Conservation (phyloP, 2,888 invertebrate genomes). For the Dryobota labecula region DNA sequence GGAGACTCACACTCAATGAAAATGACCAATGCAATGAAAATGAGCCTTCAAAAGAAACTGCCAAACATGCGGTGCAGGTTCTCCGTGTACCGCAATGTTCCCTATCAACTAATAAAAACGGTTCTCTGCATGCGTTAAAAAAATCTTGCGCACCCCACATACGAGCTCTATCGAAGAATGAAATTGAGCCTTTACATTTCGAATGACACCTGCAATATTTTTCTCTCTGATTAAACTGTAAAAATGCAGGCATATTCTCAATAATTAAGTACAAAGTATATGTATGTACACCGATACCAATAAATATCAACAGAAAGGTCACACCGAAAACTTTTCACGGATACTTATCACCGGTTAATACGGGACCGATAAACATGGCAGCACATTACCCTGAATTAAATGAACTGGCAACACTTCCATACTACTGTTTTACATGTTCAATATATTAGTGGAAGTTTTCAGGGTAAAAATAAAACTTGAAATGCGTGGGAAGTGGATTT, state of each 20-base stretch:
- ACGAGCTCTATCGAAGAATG: too few species aligned
- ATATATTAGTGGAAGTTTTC: constrained; percentile 32
- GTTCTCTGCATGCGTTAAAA: too few species aligned
- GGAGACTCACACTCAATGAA: too few species aligned
- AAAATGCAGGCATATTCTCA: not conserved
- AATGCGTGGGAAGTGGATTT: constrained; percentile 7
- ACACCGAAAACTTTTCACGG: constrained; percentile 59
- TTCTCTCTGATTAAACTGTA: not conserved
- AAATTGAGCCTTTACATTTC: not conserved
- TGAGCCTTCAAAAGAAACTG: too few species aligned
- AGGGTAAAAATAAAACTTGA: constrained; percentile 20
- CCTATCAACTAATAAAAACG: too few species aligned
- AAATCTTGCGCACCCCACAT: too few species aligned
- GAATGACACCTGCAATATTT: not conserved
- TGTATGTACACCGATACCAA: constrained; percentile 42
- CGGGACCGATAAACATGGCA: constrained; percentile 73
- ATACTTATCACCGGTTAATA: constrained; percentile 71
- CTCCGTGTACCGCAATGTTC: too few species aligned
- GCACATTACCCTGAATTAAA: constrained; percentile 79
- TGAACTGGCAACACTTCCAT: constrained; percentile 69
- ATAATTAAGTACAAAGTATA: constrained; percentile 22
- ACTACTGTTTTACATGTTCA: constrained; percentile 41
- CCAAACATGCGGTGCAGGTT: too few species aligned
- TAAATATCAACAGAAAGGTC: constrained; percentile 61
- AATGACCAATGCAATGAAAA: too few species aligned